Base-by-base conservation (phyloP, 2,113 vertebrate genomes). In the Raphicerus campestris region DNA sequence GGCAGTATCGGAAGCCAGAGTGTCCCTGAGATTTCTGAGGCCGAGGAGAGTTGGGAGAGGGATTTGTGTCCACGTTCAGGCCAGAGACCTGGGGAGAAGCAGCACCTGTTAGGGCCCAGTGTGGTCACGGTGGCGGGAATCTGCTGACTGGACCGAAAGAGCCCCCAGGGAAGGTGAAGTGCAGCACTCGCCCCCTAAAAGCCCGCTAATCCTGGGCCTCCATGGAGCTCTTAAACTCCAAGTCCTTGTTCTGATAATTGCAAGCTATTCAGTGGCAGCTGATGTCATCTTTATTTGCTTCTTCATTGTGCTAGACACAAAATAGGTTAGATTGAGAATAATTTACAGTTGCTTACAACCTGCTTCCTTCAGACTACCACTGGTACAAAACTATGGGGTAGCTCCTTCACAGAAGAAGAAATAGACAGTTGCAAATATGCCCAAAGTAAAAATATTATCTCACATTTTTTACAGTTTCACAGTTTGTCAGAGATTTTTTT, bases 291-390 rank as follows among this genome's bases (percentile, higher is more conserved):
- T 96, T 81, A 86, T 97, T 96, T 95, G 94, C 66, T 42, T 78
- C 90, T 35, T 95, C 81, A 45, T 86, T 56, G 88, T 97, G 97
- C 97, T 91, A 97, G 97, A 98, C 95, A 87, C 88, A 89, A 96
- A 98, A 97, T 96, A 96, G 96, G 95, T 97, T 96, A 85, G 81
- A 91, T 58, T 89, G 91, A 95, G 95, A 94, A 93, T 93, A 95
- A 97, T 96, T 97, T 94, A 96, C 78, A 97, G 89, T 95, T 96
- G 63, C 92, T 96, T 88, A 81, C 95, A 96, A 96, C 97, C 92
- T 94, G 95, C 94, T 98, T 95, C 84, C 60, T 93, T 94, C 92
- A 96, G 94, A 91, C 94, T 96, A 93, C 88, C 92, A 83, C 88
- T 97, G 96, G 90, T 91, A 87, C 82, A 82, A 89, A 92, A 86